Evolutionary conservation across 2,113 vertebrate species (phyloP).

Genomic region (Brachypteracias leptosomus): DNA sequence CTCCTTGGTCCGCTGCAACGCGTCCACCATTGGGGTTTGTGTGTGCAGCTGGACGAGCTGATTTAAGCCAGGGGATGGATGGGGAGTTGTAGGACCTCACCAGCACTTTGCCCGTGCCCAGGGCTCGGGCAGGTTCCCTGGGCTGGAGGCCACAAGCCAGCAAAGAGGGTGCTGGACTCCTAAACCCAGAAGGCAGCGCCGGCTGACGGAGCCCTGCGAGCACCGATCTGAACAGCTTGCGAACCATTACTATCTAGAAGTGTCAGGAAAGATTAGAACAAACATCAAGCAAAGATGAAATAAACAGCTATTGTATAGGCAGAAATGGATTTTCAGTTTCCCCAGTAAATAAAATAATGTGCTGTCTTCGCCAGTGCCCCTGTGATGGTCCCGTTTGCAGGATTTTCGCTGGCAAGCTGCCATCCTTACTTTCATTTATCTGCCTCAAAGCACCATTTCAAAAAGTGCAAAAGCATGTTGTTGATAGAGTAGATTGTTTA

Average conservation of each 20-base stretch:
- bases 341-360: constrained; percentile 70
- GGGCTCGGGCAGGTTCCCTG: not conserved
- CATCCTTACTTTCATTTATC: constrained; percentile 89
- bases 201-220: not conserved
- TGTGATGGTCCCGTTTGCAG: constrained; percentile 75
- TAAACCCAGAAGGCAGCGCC: not conserved
- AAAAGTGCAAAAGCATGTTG: constrained; percentile 99
- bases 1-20: not conserved
- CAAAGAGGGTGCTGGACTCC: not conserved
- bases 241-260: constrained; percentile 64
- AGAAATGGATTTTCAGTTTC: constrained; percentile 75
- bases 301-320: constrained; percentile 72
- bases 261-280: constrained; percentile 74
- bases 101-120: not conserved
- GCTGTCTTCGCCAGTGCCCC: constrained; percentile 67
- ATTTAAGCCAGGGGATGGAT: not conserved
- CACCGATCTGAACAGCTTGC: constrained; percentile 62
- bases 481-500: constrained; percentile 92
- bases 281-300: constrained; percentile 72
- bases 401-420: constrained; percentile 86
- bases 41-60: not conserved
- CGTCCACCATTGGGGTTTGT: not conserved
- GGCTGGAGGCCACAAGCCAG: not conserved
- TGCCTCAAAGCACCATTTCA: constrained; percentile 87
- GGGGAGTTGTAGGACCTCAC: not conserved